A percentile compares a stretch with the other conserved stretches of the same genome.
phyloP scores from a whole-genome alignment of 2,888 invertebrate species.

The Heterodera filipjevi region DNA sequence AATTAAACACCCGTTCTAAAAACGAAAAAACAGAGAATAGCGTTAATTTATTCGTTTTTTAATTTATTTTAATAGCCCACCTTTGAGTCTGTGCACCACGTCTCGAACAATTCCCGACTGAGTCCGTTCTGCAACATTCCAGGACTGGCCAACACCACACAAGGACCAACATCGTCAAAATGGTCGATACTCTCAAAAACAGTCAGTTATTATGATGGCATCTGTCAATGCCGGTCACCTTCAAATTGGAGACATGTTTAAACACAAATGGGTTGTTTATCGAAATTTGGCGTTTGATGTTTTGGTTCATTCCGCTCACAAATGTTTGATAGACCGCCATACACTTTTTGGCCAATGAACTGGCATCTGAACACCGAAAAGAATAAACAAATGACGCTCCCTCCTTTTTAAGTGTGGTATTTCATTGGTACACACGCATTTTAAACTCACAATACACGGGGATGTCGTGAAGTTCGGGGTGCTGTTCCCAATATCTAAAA shows the following conservation, averaged over 20 bases:
- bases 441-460: conserved; percentile 81
- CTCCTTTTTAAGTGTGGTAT: no score
- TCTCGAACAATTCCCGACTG: conserved; percentile 94
- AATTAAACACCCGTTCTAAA: conserved; percentile 88
- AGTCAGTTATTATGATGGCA: neutral
- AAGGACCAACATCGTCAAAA: conserved; percentile 98
- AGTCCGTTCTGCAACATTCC: conserved; percentile 99
- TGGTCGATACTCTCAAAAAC: conserved; percentile 86
- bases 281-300: conserved; percentile 91
- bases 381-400: neutral
- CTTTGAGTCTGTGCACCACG: conserved; percentile 96
- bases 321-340: conserved; percentile 99
- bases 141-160: conserved; percentile 98
- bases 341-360: conserved; percentile 97
- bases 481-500: conserved; percentile 83
- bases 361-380: conserved; percentile 75
- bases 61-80: neutral
- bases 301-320: conserved; percentile 98
- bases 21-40: neutral
- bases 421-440: no score
- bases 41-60: neutral
- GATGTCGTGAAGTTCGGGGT: conserved; percentile 94
- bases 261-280: conserved; percentile 98
- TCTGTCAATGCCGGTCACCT: conserved; percentile 50
- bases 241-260: conserved; percentile 79